Evolutionary conservation across 1,140 invertebrate genomes (phyloP).

Genomic region (Copidosoma floridanum): DNA sequence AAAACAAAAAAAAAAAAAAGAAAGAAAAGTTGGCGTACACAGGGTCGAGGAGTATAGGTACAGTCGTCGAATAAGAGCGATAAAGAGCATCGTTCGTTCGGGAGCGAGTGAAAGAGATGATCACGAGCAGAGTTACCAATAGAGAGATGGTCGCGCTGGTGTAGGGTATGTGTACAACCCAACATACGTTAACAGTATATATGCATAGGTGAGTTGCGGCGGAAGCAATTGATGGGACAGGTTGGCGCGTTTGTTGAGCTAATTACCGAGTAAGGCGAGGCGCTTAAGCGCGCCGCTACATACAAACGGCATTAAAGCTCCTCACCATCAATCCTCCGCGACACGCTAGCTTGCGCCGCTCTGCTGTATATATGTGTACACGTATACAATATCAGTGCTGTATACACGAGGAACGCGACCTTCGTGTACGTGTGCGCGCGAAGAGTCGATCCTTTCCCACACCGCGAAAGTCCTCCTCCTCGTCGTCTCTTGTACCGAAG

Average conservation of each 20-base stretch:
- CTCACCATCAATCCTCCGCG: constrained; percentile 21
- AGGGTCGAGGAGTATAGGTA: not conserved
- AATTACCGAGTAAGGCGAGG: constrained; percentile 57
- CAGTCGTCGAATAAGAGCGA: not conserved
- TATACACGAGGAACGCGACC: no score
- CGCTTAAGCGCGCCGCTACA: constrained; percentile 52
- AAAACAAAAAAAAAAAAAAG: no score
- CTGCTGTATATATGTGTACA: no score
- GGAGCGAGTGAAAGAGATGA: constrained; percentile 9
- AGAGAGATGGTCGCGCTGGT: no score
- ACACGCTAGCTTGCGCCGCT: no score
- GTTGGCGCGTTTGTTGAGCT: constrained; percentile 56
- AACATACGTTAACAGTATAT: no score
- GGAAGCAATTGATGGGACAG: constrained; percentile 58
- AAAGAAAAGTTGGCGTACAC: not conserved
- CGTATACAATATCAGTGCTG: not conserved
- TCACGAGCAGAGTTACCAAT: constrained; percentile 20
- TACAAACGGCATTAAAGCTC: constrained; percentile 58
- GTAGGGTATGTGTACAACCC: no score
- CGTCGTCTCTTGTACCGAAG: no score
- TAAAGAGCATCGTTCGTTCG: constrained; percentile 7
- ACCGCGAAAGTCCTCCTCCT: no score
- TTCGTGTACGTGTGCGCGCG: not conserved
- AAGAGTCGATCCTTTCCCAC: no score
- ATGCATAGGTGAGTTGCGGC: no score